These are phyloP conservation scores for Rhizoglyphus robini DNA, from an alignment of 1,140 invertebrate genomes.

Conservation along the genomic window DNA sequence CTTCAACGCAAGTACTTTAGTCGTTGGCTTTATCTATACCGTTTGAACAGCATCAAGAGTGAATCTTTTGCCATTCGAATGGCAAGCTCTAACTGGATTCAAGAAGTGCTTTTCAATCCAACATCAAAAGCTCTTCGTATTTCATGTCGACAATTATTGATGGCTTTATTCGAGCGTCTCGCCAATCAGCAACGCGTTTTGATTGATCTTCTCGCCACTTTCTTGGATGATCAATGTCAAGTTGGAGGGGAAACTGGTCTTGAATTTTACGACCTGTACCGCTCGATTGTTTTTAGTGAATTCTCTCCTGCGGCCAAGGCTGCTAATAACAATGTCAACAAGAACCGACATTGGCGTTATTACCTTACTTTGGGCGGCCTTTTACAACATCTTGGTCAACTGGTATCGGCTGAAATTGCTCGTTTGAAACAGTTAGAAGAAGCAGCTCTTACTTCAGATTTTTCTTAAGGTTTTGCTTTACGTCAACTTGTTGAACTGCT, in stretches of 20 bases:
- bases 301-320: background rate
- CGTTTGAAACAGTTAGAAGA: conserved; percentile 70
- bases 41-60: background rate
- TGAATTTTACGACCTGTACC: conserved; percentile 3
- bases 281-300: conserved; percentile 7
- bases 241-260: conserved; percentile 54
- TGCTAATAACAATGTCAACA: background rate
- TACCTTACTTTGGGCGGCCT: conserved; percentile 69
- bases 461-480: conserved; percentile 77
- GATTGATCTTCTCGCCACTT: conserved; percentile 70
- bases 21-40: conserved; percentile 36
- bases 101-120: conserved; percentile 74
- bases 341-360: conserved; percentile 55
- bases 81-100: conserved; percentile 61
- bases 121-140: conserved; percentile 73
- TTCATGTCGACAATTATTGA: conserved; percentile 73
- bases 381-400: conserved; percentile 61
- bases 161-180: conserved; percentile 49
- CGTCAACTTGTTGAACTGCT: conserved; percentile 75
- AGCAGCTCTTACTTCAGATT: conserved; percentile 77
- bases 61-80: conserved; percentile 32
- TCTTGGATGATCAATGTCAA: conserved; percentile 62
- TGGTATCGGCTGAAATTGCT: conserved; percentile 74
- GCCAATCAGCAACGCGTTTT: conserved; percentile 39
- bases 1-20: conserved; percentile 60